These are phyloP conservation scores for Parasteatoda tepidariorum DNA, from an alignment of 1,140 invertebrate genomes.

Conservation along the genomic window DNA sequence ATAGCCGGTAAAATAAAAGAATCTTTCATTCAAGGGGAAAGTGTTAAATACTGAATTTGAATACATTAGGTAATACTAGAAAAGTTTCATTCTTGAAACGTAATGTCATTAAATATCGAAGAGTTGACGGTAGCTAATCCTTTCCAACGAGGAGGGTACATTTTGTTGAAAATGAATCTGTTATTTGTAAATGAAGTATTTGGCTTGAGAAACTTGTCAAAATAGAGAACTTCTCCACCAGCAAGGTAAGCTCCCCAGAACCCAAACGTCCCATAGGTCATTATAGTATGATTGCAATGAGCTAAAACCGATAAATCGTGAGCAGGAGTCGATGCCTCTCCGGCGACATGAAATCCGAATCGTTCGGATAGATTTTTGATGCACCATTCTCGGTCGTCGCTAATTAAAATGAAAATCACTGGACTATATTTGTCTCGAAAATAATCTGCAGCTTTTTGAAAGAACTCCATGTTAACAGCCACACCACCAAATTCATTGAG, in stretches of 20 bases:
- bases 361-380: constrained; percentile 64
- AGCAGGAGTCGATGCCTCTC: constrained; percentile 43
- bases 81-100: not conserved
- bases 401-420: constrained; percentile 74
- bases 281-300: constrained; percentile 66
- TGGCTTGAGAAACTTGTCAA: constrained; percentile 41
- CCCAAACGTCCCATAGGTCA: constrained; percentile 68
- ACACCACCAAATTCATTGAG: constrained; percentile 70
- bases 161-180: constrained; percentile 34
- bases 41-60: not conserved
- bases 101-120: too few relatives aligned
- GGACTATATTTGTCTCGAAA: constrained; percentile 71
- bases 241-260: constrained; percentile 68
- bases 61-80: not conserved
- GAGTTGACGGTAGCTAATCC: constrained; percentile 51
- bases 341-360: constrained; percentile 59
- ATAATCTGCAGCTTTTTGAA: constrained; percentile 73
- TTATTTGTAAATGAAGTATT: constrained; percentile 26
- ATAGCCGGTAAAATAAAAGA: too few relatives aligned
- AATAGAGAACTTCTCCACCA: constrained; percentile 67
- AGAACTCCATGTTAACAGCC: constrained; percentile 73
- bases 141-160: constrained; percentile 52
- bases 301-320: constrained; percentile 67
- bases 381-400: constrained; percentile 76
- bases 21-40: too few relatives aligned